Evolutionary conservation across 2,797 vertebrate genomes (phyloP), one percentile per base, ranked within the genome.

Genomic region (Pangasius krempfi): DNA sequence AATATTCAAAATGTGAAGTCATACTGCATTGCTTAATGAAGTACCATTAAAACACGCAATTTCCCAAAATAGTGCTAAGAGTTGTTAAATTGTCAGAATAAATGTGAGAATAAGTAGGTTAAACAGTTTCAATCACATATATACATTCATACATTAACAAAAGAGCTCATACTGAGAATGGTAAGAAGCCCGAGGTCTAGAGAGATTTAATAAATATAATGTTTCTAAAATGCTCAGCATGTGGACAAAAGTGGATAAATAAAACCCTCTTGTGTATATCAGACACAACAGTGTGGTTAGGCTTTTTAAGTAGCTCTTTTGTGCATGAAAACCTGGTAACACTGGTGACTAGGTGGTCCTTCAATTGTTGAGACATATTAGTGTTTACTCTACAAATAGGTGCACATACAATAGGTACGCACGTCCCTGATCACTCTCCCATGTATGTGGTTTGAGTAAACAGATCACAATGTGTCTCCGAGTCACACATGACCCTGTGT

Each of bases 311-410:
- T n/a, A n/a, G 44, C 73, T 50, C 73, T 16, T 16, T 7, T 76
- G 5, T 50, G 44, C 5, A 1, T 50, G 44, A 50, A 50, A 76
- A 76, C 13, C 13, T 16, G 73, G 44, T 50, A 50, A 16, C 44
- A 50, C 47, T 78, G 30, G 70, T 73, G 70, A 40, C 27, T 52
- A 58, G 30, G 50, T 33, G 78, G 78, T 58, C 78, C 78, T 80
- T 80, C 6, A 79, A 56, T 54, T 54, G n/a, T 4, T 33, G 76
- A 54, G 50, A 56, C 76, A 79, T 16, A 18, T 22, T 22, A 79
- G 50, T 8, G 16, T 78, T 78, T 78, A 78, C 75, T n/a, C 13
- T 78, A n/a, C 75, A 78, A 78, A 78, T 52, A 52, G 4, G 4
- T 58, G 22, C 30, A 44, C 33, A 62, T 44, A 22, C 44, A 78